Conservation (phyloP, 2,113 vertebrate species). For the Dipodomys spectabilis region DNA sequence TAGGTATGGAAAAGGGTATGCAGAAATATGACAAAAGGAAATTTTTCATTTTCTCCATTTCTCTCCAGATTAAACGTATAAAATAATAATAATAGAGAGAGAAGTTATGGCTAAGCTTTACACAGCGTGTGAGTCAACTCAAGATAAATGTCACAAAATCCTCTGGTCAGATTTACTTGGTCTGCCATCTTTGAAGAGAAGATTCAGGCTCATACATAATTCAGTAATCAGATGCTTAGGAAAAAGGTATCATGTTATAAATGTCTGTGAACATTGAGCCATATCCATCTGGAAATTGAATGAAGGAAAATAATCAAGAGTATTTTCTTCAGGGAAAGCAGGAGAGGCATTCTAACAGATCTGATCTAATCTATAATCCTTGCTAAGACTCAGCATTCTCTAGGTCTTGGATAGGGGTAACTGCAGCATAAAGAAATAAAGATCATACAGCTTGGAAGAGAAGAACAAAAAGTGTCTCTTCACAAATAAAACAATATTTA, state of each 20-base stretch:
- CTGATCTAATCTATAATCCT: not conserved
- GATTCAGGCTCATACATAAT: not conserved
- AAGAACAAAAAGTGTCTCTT: not conserved
- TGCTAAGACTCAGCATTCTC: not conserved
- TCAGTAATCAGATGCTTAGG: not conserved
- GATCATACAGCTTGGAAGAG: not conserved
- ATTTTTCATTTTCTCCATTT: not conserved
- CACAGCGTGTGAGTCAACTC: not conserved
- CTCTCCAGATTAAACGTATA: not conserved
- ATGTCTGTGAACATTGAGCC: not conserved
- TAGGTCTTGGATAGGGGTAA: not conserved
- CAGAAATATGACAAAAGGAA: not conserved
- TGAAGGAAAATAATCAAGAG: not conserved
- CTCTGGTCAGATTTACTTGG: not conserved
- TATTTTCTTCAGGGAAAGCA: not conserved
- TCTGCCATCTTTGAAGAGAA: not conserved
- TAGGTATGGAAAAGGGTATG: not conserved
- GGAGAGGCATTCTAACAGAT: not conserved
- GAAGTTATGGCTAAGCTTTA: not conserved
- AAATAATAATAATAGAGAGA: too few relatives aligned
- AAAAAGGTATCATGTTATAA: not conserved
- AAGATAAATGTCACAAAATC: not conserved
- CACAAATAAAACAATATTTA: not conserved
- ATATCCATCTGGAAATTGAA: not conserved
- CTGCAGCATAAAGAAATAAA: not conserved